phyloP scores from a whole-genome alignment of 2,888 invertebrate genomes.

The Sceliomorpha sp. region DNA sequence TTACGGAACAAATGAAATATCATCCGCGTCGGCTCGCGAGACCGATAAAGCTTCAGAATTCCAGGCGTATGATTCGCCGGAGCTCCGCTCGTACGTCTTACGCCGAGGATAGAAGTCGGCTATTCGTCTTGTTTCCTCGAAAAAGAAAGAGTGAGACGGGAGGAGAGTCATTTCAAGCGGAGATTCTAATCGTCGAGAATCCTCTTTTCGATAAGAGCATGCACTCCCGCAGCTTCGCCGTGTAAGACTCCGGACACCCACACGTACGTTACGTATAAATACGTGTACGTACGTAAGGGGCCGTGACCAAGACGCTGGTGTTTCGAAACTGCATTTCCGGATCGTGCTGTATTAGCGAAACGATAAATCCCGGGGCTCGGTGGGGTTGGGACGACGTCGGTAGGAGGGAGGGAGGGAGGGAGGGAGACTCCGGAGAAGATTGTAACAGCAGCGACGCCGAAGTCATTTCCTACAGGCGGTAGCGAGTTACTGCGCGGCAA shows the following conservation, averaged over 20 bases:
- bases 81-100: constrained; percentile 6
- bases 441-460: constrained; percentile 59
- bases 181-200: constrained; percentile 56
- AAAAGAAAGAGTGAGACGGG: constrained; percentile 6
- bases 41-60: constrained; percentile 21
- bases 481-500: constrained; percentile 69
- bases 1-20: constrained; percentile 15
- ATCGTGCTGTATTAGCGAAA: constrained; percentile 62
- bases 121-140: constrained; percentile 26
- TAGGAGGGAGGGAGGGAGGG: constrained; percentile 25
- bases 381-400: no score
- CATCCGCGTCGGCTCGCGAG: background rate
- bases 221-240: constrained; percentile 5
- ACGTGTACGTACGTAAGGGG: constrained; percentile 5
- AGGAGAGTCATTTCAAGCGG: constrained; percentile 32
- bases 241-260: background rate
- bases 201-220: constrained; percentile 30
- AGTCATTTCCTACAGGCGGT: constrained; percentile 70
- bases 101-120: constrained; percentile 11
- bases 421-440: constrained; percentile 48
- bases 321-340: constrained; percentile 60
- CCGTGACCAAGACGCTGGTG: constrained; percentile 50
- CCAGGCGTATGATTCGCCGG: constrained; percentile 13
- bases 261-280: background rate
- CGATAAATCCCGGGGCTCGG: constrained; percentile 62